phyloP scores from a whole-genome alignment of 2,888 invertebrate genomes.

The Agrilus mali region DNA sequence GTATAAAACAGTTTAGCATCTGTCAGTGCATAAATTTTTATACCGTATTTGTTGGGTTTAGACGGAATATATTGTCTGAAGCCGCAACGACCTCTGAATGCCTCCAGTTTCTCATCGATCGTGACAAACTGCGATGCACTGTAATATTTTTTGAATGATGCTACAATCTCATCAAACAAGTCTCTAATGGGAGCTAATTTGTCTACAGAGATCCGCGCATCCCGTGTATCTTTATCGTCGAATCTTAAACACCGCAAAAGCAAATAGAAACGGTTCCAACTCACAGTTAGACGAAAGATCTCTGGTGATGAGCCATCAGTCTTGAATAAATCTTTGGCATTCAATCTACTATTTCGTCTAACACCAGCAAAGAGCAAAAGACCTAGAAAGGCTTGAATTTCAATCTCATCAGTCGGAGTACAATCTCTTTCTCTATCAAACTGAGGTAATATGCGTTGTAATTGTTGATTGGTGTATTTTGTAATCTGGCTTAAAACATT shows the following conservation, averaged over 20 bases:
- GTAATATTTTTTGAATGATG: constrained; percentile 6
- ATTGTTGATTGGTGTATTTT: too few species aligned
- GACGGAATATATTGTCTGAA: constrained; percentile 2
- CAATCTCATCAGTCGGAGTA: too few species aligned
- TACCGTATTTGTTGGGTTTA: constrained; percentile 5
- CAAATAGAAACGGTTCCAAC: not conserved
- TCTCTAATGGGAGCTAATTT: constrained; percentile 1
- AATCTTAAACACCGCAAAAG: constrained; percentile 1
- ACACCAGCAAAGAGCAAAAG: too few species aligned
- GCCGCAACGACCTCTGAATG: too few species aligned
- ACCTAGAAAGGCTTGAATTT: too few species aligned
- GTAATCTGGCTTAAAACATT: too few species aligned
- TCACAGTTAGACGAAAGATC: not conserved
- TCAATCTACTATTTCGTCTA: too few species aligned
- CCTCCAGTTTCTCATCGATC: constrained; percentile 14
- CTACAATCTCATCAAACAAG: not conserved
- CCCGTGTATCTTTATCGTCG: not conserved
- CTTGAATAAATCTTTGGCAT: too few species aligned
- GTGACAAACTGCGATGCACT: constrained; percentile 13
- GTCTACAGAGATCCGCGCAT: not conserved
- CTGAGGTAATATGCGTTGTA: too few species aligned
- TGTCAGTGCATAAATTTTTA: constrained; percentile 2
- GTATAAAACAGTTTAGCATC: constrained; percentile 1
- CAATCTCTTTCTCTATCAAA: too few species aligned
- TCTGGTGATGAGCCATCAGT: not conserved